Evolutionary conservation across 2,113 vertebrate genomes (phyloP).

Genomic region (Calidris pugnax): DNA sequence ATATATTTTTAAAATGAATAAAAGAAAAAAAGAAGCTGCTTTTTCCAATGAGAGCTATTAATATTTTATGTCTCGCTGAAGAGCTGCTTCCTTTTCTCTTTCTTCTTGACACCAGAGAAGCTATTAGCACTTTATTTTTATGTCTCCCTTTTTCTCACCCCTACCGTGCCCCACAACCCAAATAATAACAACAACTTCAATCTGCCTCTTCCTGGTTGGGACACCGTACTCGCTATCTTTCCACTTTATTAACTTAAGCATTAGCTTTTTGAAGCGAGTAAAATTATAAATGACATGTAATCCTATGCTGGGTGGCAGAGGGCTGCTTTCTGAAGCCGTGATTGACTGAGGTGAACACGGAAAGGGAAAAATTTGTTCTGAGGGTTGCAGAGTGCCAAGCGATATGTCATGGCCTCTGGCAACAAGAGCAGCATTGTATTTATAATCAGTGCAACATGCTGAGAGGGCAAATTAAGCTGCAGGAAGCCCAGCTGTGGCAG

Average conservation of each 20-base stretch:
- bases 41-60: background rate
- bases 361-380: constrained; percentile 55
- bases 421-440: constrained; percentile 39
- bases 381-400: constrained; percentile 13
- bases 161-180: constrained; percentile 29
- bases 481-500: constrained; percentile 57
- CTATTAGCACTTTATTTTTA: constrained; percentile 49
- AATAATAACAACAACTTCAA: constrained; percentile 43
- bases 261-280: constrained; percentile 59
- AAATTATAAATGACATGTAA: constrained; percentile 59
- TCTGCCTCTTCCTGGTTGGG: constrained; percentile 17
- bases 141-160: constrained; percentile 1
- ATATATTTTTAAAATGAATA: constrained; percentile 1
- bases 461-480: constrained; percentile 55
- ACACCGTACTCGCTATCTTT: constrained; percentile 20
- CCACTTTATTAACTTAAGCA: constrained; percentile 69
- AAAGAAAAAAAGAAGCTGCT: background rate
- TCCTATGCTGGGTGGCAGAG: constrained; percentile 44
- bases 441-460: constrained; percentile 54
- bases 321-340: constrained; percentile 1
- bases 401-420: constrained; percentile 57
- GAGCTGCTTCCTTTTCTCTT: background rate
- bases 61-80: background rate
- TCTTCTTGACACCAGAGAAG: constrained; percentile 5
- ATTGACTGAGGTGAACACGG: constrained; percentile 50